Conservation (phyloP, 2,797 vertebrate species). For the Onychomys leucogaster region DNA sequence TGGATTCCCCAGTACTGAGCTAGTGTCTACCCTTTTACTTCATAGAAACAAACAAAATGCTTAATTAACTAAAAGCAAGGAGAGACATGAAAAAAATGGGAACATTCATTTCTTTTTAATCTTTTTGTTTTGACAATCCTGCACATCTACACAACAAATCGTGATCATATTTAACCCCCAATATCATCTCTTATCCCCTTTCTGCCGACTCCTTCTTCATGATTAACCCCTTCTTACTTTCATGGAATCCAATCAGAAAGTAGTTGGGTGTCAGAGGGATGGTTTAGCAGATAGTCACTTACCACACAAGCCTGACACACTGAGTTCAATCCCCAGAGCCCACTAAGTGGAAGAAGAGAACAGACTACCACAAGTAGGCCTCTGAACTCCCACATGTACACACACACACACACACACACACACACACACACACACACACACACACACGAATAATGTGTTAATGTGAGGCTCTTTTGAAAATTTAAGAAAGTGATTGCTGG, state of each 20-base stretch:
- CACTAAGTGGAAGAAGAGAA: not conserved
- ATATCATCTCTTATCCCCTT: not conserved
- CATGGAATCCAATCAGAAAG: not conserved
- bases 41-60: slow-evolving; percentile 53
- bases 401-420: not conserved
- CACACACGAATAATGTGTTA: not conserved
- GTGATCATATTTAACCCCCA: not conserved
- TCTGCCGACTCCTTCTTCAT: not conserved
- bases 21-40: slow-evolving; percentile 21
- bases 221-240: not conserved
- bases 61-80: not conserved
- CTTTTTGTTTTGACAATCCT: not conserved
- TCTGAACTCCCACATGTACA: not conserved
- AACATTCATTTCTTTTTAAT: not conserved
- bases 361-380: not conserved
- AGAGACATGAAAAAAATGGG: not conserved
- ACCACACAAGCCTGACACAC: not conserved
- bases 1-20: not conserved
- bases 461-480: not conserved
- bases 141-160: not conserved
- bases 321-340: not conserved
- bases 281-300: not conserved
- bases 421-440: not conserved
- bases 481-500: not conserved
- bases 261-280: not conserved